Evolutionary conservation across 2,797 vertebrate species (phyloP), one percentile per base, ranked within the genome.

Genomic region (Phoxinus dragarum): DNA sequence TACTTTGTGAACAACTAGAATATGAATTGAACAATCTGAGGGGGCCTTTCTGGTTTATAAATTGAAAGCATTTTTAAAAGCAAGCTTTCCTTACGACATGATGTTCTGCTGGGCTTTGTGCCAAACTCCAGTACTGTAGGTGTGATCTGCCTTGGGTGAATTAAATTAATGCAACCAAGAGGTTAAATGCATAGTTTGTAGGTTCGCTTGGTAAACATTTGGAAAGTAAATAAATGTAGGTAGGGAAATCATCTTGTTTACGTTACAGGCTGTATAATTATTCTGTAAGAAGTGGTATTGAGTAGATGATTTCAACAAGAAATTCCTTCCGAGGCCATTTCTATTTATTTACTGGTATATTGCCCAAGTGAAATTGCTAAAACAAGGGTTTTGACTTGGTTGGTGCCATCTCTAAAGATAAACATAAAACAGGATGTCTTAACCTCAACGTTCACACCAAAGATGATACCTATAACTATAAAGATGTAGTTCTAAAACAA

Each of bases 121-220:
- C 69, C 54, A 64, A 47, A 23, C 5, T 34, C 19, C 36, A 12
- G 6, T 27, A 5, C 80, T 42, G 74, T 19, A 36, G 14, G 31
- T 76, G n/a, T 40, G 17, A 52, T 76, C 54, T 76, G 44, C 44
- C 82, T 54, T 31, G 21, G 34, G 61, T 77, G 36, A 80, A 38
- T 67, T 68, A 16, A 67, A 80, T 68, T 1, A 80, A 67, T 67
- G 78, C 27, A 38, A 16, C 42, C 42, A 49, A 38, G 59, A 76
- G 72, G 61, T 84, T 68, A 84, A 68, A 80, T 38, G 27, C 31
- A 36, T 49, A 31, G 34, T 52, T 49, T 80, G 64, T 80, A 47
- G 27, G 64, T 76, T 42, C 1, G 17, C n/a, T 67, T 27, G 9
- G 56, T 75, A 21, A 76, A 34, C 34, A 54, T 69, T 44, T 81